Evolutionary conservation across 1,140 invertebrate species (phyloP).

Genomic region (Polypedilum vanderplanki): DNA sequence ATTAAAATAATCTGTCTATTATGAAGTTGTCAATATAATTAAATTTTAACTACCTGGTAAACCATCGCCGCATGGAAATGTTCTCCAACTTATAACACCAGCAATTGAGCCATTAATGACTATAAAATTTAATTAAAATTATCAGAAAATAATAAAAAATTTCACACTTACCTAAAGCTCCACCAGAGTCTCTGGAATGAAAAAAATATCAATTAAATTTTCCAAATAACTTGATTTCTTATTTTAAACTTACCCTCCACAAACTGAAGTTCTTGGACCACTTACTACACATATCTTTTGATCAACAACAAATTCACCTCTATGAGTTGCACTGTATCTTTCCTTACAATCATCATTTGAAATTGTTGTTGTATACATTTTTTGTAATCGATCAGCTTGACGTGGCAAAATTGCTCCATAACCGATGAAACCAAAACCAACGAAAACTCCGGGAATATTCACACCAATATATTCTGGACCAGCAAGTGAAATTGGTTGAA

Average conservation of each 20-base stretch:
- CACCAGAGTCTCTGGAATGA: neutral
- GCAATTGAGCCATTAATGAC: neutral
- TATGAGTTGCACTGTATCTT: neutral
- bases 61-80: neutral
- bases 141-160: too few relatives aligned
- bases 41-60: neutral
- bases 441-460: neutral
- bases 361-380: neutral
- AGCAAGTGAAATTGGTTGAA: neutral
- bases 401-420: neutral
- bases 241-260: neutral
- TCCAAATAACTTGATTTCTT: neutral
- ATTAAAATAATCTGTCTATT: neutral
- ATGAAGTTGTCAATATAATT: neutral
- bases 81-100: neutral
- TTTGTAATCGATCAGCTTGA: neutral
- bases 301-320: neutral
- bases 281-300: neutral
- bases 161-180: neutral
- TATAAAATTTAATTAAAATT: too few relatives aligned
- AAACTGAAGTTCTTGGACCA: constrained; percentile 12
- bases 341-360: neutral
- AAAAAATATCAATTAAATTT: neutral
- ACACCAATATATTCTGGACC: neutral
- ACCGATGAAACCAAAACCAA: neutral